phyloP scores from a whole-genome alignment of 2,113 vertebrate genomes.

The Ifrita kowaldi region DNA sequence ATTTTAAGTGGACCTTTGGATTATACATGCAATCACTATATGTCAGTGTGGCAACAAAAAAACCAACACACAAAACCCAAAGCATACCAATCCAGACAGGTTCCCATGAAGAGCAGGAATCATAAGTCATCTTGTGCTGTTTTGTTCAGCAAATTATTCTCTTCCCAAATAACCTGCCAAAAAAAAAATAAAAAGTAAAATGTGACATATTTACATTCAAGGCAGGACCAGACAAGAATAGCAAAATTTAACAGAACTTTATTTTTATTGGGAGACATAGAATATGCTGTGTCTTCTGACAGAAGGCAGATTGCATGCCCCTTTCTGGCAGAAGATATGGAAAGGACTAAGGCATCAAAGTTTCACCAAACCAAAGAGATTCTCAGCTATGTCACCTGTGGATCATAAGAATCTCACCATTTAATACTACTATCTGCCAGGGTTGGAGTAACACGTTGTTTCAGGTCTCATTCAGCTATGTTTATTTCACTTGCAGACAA shows the following conservation, averaged over 20 bases:
- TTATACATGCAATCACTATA: background rate
- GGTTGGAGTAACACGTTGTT: background rate
- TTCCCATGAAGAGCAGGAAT: background rate
- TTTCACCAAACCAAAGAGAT: background rate
- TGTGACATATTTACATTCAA: background rate
- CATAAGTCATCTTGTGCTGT: constrained; percentile 20
- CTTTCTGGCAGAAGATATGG: background rate
- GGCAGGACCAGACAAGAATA: background rate
- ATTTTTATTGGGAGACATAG: background rate
- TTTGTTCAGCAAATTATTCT: constrained; percentile 21
- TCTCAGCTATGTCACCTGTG: background rate
- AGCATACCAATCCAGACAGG: constrained; percentile 18
- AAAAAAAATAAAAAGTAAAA: background rate
- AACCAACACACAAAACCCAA: background rate
- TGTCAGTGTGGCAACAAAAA: background rate
- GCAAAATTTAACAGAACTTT: background rate
- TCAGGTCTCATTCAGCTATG: background rate
- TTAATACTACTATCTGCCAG: background rate
- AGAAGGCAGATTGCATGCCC: background rate
- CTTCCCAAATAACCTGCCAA: background rate
- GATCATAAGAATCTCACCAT: background rate
- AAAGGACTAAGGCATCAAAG: background rate
- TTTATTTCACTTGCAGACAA: background rate
- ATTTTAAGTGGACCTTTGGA: background rate
- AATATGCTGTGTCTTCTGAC: background rate